phyloP scores from a whole-genome alignment of 2,113 vertebrate genomes.

The Typhlomys cinereus region DNA sequence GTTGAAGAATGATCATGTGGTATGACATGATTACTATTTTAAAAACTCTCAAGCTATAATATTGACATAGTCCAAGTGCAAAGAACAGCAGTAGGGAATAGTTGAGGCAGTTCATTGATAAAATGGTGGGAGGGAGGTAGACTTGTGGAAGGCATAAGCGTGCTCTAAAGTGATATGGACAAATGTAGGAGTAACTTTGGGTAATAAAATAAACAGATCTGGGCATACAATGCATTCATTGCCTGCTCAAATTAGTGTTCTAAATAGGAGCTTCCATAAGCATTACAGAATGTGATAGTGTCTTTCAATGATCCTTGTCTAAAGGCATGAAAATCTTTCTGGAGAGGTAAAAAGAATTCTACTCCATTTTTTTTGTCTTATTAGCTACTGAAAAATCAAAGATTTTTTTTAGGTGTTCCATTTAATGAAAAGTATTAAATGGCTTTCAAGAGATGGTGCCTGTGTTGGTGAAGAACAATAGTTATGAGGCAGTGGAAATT shows the following conservation, averaged over 20 bases:
- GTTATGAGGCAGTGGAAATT: neutral
- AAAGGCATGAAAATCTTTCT: constrained; percentile 10
- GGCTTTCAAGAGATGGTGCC: neutral
- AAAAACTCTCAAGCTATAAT: neutral
- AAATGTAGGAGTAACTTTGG: neutral
- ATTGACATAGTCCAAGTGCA: neutral
- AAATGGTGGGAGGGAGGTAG: too few relatives aligned
- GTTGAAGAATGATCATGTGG: too few relatives aligned
- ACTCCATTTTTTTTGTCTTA: neutral
- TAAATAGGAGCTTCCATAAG: constrained; percentile 33
- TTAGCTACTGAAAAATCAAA: neutral
- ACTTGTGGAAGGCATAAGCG: neutral
- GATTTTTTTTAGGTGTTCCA: neutral
- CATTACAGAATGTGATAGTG: neutral
- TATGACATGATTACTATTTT: neutral
- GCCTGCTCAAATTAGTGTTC: constrained; percentile 30
- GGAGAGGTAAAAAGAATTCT: neutral
- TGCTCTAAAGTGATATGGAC: neutral
- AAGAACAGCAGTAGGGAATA: neutral
- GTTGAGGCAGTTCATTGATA: neutral
- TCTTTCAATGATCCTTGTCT: constrained; percentile 28
- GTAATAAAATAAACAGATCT: too few relatives aligned
- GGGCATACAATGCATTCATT: neutral
- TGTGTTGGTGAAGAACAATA: neutral
- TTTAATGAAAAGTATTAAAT: constrained; percentile 22